Evolutionary conservation across 2,888 invertebrate species (phyloP).

Genomic region (Leptothorax acervorum): DNA sequence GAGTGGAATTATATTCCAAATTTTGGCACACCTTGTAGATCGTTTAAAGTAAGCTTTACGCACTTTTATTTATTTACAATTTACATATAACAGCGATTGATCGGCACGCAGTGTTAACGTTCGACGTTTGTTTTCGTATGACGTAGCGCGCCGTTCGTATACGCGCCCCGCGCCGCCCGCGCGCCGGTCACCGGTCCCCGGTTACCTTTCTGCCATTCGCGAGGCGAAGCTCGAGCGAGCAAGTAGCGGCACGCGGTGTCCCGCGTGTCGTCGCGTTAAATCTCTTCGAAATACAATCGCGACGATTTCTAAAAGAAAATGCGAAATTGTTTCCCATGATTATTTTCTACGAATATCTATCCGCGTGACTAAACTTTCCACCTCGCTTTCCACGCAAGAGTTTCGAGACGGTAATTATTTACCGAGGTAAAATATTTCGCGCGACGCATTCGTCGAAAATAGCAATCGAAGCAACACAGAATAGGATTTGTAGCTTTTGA

Average conservation of each 20-base stretch:
- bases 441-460: neutral
- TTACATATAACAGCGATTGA: neutral
- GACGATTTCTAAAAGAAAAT: conserved; percentile 1
- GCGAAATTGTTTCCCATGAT: neutral
- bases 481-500: neutral
- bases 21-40: neutral
- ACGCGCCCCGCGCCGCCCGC: no score
- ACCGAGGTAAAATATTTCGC: neutral
- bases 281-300: neutral
- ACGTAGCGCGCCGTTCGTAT: neutral
- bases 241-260: neutral
- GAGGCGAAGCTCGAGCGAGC: neutral
- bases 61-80: neutral
- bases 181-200: no score
- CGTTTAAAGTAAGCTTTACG: neutral
- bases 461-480: neutral
- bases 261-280: neutral
- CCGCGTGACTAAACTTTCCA: neutral
- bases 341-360: neutral
- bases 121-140: neutral
- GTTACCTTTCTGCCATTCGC: neutral
- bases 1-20: no score
- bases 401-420: neutral
- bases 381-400: neutral
- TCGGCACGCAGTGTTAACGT: neutral